Conservation (phyloP, 2,888 invertebrate species). For the Ethmia dodecea region DNA sequence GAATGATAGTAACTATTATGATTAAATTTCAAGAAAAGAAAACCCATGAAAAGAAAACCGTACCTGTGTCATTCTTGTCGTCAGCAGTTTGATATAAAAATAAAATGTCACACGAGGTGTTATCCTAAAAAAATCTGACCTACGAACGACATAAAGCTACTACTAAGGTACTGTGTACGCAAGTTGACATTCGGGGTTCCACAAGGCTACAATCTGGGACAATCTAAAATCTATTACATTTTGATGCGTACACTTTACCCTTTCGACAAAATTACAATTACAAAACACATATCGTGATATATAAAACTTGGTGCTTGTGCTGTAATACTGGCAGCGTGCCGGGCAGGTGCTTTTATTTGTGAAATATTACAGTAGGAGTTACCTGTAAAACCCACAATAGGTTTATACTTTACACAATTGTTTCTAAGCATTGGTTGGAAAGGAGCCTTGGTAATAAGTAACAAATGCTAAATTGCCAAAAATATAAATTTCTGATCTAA, state of each 20-base stretch:
- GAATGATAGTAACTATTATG: too few species aligned
- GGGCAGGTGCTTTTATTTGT: slow-evolving; percentile 75
- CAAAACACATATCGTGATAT: slow-evolving; percentile 75
- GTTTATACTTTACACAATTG: slow-evolving; percentile 33
- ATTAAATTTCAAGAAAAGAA: too few species aligned
- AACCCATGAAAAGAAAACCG: neutral
- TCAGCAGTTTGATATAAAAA: slow-evolving; percentile 31
- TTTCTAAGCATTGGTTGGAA: slow-evolving; percentile 29
- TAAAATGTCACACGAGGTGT: slow-evolving; percentile 38
- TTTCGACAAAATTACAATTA: slow-evolving; percentile 70
- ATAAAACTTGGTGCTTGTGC: slow-evolving; percentile 76
- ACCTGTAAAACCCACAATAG: slow-evolving; percentile 61
- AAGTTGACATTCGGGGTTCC: slow-evolving; percentile 11
- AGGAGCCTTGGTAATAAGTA: slow-evolving; percentile 31
- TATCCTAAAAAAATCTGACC: slow-evolving; percentile 52
- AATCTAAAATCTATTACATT: slow-evolving; percentile 1
- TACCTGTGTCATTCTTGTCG: slow-evolving; percentile 38
- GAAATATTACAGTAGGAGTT: slow-evolving; percentile 69
- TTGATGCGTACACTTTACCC: slow-evolving; percentile 58
- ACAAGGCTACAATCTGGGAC: slow-evolving; percentile 10
- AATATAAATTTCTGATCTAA: too few species aligned
- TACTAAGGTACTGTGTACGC: slow-evolving; percentile 63
- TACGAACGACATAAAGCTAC: slow-evolving; percentile 76
- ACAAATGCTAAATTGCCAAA: too few species aligned
- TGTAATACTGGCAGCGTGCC: slow-evolving; percentile 76